Percentiles rank a stretch among this genome's conserved stretches.
Conservation (phyloP, 2,113 vertebrate species). For the Poeciliopsis turrubarensis region DNA sequence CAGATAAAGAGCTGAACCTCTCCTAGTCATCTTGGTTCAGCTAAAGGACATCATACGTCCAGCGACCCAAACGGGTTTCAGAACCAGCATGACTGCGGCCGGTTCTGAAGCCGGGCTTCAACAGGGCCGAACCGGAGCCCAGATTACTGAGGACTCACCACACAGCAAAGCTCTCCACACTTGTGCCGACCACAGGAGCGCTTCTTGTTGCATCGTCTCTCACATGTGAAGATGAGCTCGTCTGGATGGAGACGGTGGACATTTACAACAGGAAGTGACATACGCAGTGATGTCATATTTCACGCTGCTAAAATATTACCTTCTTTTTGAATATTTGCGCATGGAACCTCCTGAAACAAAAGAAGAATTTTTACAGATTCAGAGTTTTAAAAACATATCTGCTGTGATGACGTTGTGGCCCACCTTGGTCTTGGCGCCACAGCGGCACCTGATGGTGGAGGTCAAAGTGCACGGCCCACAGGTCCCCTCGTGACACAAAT, state of each 20-base stretch:
- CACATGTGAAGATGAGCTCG: slow-evolving; percentile 90
- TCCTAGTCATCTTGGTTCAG: neutral
- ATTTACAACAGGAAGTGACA: neutral
- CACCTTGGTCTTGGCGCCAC: slow-evolving; percentile 93
- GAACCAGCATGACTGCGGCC: neutral
- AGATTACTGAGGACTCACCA: slow-evolving; percentile 82
- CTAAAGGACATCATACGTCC: too few relatives aligned
- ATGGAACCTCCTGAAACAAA: slow-evolving; percentile 88
- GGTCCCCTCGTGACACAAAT: slow-evolving; percentile 92
- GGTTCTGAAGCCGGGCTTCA: neutral
- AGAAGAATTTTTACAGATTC: neutral
- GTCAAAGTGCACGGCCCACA: slow-evolving; percentile 92
- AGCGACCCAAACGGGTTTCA: neutral
- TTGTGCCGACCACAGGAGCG: slow-evolving; percentile 95
- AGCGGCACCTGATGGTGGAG: slow-evolving; percentile 92
- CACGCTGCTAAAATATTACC: slow-evolving; percentile 77
- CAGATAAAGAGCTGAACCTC: too few relatives aligned
- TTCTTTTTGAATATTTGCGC: slow-evolving; percentile 89
- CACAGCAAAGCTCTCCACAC: slow-evolving; percentile 94
- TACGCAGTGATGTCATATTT: neutral
- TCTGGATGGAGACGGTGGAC: slow-evolving; percentile 60
- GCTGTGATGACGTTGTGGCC: neutral
- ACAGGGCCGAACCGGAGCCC: neutral
- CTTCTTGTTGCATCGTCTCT: slow-evolving; percentile 94
- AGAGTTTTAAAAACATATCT: neutral